Conservation (phyloP, 2,113 vertebrate species). For the Oncorhynchus keta region DNA sequence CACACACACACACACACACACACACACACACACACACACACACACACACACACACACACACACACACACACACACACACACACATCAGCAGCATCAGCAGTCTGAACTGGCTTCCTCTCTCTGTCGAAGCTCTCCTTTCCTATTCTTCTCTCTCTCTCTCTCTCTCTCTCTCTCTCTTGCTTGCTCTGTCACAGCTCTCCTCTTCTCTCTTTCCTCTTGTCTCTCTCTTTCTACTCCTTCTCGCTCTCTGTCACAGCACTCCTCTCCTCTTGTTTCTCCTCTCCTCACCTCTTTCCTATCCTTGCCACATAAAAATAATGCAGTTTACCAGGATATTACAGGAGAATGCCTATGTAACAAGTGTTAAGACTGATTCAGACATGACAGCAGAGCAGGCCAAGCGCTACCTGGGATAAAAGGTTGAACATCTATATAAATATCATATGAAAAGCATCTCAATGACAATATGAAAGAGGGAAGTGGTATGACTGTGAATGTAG, state of each 20-base stretch:
- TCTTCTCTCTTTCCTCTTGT: not conserved
- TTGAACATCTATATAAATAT: conserved; percentile 54
- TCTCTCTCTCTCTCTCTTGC: no score
- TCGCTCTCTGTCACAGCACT: conserved; percentile 1
- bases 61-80: no score
- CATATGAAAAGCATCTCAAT: no score
- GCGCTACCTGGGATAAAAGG: conserved; percentile 20
- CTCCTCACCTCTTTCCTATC: not conserved
- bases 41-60: conserved; percentile 12
- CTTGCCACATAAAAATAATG: conserved; percentile 55
- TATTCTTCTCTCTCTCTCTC: no score
- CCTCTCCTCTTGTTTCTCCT: not conserved
- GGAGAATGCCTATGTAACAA: conserved; percentile 82
- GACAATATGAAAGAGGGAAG: no score
- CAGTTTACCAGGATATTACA: conserved; percentile 71
- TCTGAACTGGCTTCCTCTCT: conserved; percentile 20
- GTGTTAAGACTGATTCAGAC: conserved; percentile 78
- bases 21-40: not conserved
- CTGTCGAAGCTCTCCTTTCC: conserved; percentile 18
- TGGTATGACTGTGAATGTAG: no score
- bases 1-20: no score
- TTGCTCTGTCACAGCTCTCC: conserved; percentile 37
- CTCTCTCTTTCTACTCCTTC: not conserved
- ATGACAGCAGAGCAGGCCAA: conserved; percentile 69
- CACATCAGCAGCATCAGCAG: conserved; percentile 66